A percentile compares a stretch with the other conserved stretches of the same genome.
Evolutionary conservation across 2,113 vertebrate species (phyloP).

Genomic region (Aphyosemion australe): DNA sequence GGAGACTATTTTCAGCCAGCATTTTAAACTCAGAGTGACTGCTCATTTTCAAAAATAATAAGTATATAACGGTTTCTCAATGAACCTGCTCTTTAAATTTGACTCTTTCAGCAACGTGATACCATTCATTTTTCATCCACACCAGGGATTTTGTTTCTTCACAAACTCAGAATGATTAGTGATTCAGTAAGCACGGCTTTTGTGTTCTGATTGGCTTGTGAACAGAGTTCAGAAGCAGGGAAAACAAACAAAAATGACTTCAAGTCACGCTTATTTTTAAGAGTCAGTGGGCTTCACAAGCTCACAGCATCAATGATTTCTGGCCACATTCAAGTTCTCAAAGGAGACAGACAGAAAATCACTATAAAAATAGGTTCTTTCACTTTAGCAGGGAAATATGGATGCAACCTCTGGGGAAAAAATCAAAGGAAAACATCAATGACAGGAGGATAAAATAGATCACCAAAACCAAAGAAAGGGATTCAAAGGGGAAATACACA

Average conservation of each 20-base stretch:
- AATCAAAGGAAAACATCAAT: conserved; percentile 6
- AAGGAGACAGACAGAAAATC: conserved; percentile 3
- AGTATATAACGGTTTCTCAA: no score
- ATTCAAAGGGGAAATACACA: neutral
- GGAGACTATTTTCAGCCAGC: no score
- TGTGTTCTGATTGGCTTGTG: conserved; percentile 8
- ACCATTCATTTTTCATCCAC: conserved; percentile 39
- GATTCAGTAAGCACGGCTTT: neutral
- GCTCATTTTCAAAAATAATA: no score
- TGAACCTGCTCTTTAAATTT: no score
- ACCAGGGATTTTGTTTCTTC: conserved; percentile 7
- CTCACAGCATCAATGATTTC: conserved; percentile 24
- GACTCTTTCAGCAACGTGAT: neutral
- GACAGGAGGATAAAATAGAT: neutral
- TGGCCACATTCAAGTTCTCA: neutral
- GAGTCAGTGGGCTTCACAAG: neutral
- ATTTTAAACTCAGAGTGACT: no score
- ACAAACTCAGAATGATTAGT: neutral
- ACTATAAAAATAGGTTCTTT: neutral
- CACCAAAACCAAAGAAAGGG: neutral
- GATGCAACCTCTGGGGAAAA: neutral
- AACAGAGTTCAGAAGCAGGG: conserved; percentile 1
- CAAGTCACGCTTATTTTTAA: conserved; percentile 14
- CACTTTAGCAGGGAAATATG: neutral
- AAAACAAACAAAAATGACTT: conserved; percentile 24